Base-by-base conservation (phyloP, 2,113 vertebrate genomes). In the Pantherophis guttatus region DNA sequence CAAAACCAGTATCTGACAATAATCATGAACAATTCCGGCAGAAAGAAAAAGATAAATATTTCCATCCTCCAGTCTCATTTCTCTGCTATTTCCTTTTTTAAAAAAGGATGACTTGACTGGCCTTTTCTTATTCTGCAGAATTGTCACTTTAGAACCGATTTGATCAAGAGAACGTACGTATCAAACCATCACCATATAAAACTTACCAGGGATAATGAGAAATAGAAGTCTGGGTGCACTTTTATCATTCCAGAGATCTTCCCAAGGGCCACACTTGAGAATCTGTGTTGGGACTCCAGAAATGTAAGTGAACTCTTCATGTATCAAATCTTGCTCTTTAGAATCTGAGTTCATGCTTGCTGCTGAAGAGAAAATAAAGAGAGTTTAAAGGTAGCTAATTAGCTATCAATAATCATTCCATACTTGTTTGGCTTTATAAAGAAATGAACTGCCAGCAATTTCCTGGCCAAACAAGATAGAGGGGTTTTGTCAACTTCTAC, bases 151-250 rank as follows among this genome's bases (percentile, higher is more conserved):
- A 70, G 29, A 88, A 70, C 13, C 3, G 2, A 81, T 44, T 75
- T 44, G 33, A 81, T 24, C 58, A 3, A 0, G 0, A 33, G 29
- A 57, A 92, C 86, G 13, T 23, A 19, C 53, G 81, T 26, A 70
- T 70, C n/a, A n/a, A 70, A 81, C 39, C 59, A 52, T 24, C 39
- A 87, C 21, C 23, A 12, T 3, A 8, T 50, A 24, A 24, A 2
- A 54, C 98, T 97, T 97, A 98, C 98, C 98, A 86, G 98, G 95
- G 94, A 98, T 97, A 93, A 98, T 94, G 86, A 98, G 96, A 95
- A 98, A 96, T 58, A 98, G 97, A 5, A 98, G 93, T 86, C 96
- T 97, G 29, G 98, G 97, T 5, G 94, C 94, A 94, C 50, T 96
- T 94, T 94, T 94, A 85, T 95, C 91, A 93, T 94, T 96, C 12